Base-by-base conservation (phyloP, 2,113 vertebrate species). In the Speoplatyrhinus poulsoni region DNA sequence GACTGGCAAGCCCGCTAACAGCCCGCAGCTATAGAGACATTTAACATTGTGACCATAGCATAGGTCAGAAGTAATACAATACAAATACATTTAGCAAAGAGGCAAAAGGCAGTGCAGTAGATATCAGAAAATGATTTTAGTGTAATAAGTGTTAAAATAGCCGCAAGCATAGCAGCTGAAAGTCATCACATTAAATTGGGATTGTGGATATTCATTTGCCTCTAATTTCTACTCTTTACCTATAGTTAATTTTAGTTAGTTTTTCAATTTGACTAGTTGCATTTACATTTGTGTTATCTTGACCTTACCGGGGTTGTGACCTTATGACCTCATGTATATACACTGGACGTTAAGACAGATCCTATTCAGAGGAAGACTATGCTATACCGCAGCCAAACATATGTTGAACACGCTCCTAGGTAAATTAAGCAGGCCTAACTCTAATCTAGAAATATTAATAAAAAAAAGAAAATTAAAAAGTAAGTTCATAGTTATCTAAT, bases 61-160 rank as follows among this genome's bases (percentile, higher is more conserved):
- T 68, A 70, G 69, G 66, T 75, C 76, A 76, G 70, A 67, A 71
- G 69, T 62, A 67, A 76, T 57, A 72, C 12, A 63, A 4, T 33
- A n/a, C 16, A 66, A 75, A 70, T 46, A 19, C 72, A 64, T 67
- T 56, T 53, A 19, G 12, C 9, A 11, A 41, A 65, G 33, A 65
- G 59, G 52, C 6, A 8, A 15, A 16, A 19, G 26, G 26, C 26
- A 26, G 26, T 26, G 26, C 26, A 26, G n/a, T 12, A 16, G 53
- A 8, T 12, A 47, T 16, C 55, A 52, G 36, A 41, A 41, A 1
- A 8, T 41, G 3, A 5, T 41, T 41, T 41, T 7, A 41, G 36
- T 41, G 36, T 8, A 41, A 5, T 41, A 41, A 6, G 36, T 8
- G 36, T 41, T 41, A 41, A 41, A 41, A 41, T 5, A 41, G 6